These are phyloP conservation scores for Sebastiscus tertius DNA, from an alignment of 2,797 vertebrate species.

Conservation along the genomic window DNA sequence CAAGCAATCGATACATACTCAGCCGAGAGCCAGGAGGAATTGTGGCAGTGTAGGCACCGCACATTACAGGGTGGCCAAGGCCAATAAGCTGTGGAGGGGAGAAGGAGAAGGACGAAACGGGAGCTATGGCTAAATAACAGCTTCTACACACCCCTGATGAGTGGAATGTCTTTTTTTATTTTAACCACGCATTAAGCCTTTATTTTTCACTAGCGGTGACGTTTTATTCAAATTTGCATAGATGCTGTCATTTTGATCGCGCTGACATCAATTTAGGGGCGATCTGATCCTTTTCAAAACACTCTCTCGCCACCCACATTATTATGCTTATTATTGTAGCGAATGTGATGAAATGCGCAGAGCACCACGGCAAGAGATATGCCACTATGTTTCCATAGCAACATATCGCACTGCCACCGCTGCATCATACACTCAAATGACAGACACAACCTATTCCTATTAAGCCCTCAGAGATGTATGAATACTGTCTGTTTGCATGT, in stretches of 20 bases:
- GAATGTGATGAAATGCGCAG: slow-evolving; percentile 66
- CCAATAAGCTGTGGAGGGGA: slow-evolving; percentile 74
- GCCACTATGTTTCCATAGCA: slow-evolving; percentile 77
- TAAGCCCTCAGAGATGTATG: slow-evolving; percentile 68
- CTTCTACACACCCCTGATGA: slow-evolving; percentile 34
- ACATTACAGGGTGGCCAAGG: slow-evolving; percentile 81
- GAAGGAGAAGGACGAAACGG: slow-evolving; percentile 61
- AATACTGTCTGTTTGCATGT: slow-evolving; percentile 66
- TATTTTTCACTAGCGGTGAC: slow-evolving; percentile 15
- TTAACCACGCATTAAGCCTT: slow-evolving; percentile 32
- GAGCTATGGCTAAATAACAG: slow-evolving; percentile 68
- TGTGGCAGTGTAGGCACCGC: slow-evolving; percentile 82
- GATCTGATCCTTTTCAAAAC: slow-evolving; percentile 62
- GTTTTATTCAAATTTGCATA: slow-evolving; percentile 51
- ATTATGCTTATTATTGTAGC: slow-evolving; percentile 65
- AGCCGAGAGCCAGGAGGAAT: slow-evolving; percentile 79
- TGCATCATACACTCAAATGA: slow-evolving; percentile 78
- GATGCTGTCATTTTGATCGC: slow-evolving; percentile 52
- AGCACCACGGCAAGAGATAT: slow-evolving; percentile 60
- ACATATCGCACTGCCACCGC: slow-evolving; percentile 70
- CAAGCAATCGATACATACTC: slow-evolving; percentile 81
- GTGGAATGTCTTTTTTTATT: slow-evolving; percentile 16
- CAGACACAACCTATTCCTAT: slow-evolving; percentile 79
- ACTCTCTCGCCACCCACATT: slow-evolving; percentile 53
- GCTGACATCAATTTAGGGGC: slow-evolving; percentile 50